A percentile compares a stretch with the other conserved stretches of the same genome.
Evolutionary conservation across 1,140 invertebrate species (phyloP).

Genomic region (Oryctes rhinoceros): DNA sequence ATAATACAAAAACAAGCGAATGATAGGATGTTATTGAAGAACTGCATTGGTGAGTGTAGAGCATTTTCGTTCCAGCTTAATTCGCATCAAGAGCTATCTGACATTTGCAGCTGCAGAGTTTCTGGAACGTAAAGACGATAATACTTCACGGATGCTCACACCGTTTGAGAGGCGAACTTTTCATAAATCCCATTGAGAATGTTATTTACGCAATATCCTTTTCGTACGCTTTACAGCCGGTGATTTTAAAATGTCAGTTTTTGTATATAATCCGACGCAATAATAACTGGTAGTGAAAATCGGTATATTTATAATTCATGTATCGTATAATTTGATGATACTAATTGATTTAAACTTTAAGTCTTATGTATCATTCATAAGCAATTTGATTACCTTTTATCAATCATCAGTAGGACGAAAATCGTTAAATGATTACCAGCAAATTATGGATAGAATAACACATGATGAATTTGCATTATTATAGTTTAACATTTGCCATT

Average conservation of each 20-base stretch:
- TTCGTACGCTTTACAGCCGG: neutral
- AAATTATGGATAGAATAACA: no score
- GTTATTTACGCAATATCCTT: neutral
- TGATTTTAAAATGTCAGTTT: slow-evolving; percentile 7
- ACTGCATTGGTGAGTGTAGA: neutral
- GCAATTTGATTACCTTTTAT: no score
- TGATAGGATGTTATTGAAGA: slow-evolving; percentile 7
- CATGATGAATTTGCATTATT: no score
- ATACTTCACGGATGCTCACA: slow-evolving; percentile 17
- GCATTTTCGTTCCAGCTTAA: slow-evolving; percentile 3
- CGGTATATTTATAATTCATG: no score
- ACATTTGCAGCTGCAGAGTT: slow-evolving; percentile 9
- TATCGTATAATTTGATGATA: no score
- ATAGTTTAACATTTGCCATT: no score
- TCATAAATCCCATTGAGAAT: neutral
- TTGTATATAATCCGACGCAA: no score
- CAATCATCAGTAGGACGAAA: no score
- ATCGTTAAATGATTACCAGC: no score
- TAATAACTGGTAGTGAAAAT: no score
- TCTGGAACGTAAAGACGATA: slow-evolving; percentile 14
- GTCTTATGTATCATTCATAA: no score
- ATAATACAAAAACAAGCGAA: neutral
- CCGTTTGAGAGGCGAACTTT: slow-evolving; percentile 20
- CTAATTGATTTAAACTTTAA: no score
- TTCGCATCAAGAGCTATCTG: slow-evolving; percentile 17